Evolutionary conservation across 2,888 invertebrate genomes (phyloP), one percentile per base, ranked within the genome.

Genomic region (Zaprionus bogoriensis): DNA sequence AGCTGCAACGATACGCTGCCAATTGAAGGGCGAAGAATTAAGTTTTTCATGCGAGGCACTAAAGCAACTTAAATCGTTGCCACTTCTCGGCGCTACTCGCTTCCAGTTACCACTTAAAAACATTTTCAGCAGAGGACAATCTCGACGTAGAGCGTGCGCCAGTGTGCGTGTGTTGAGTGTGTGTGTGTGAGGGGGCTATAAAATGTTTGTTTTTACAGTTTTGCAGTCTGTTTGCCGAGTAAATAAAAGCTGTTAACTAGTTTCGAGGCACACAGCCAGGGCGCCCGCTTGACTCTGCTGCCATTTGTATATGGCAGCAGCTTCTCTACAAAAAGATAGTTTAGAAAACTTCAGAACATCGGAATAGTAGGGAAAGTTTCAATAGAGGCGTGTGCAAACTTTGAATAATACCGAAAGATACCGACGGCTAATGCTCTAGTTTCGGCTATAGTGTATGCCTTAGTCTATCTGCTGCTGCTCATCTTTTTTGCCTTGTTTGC

Each of bases 181-280:
- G 36, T 38, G 30, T 27, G 17, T 22, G 60, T 5, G 4, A 27
- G 44, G 19, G 39, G 53, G 71, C 66, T 67, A 67, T 74, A 58
- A 63, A 71, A 66, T 72, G 71, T 71, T 74, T 75, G 62, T 71
- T 66, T 70, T 51, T 47, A 57, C 71, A 75, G 62, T 65, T 61
- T 67, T 70, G 63, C 61, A 66, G 55, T 62, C 54, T 75, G 70
- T 74, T 74, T 82, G 67, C 69, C 76, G 73, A 77, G 77, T 74
- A 82, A 80, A 83, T 74, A 77, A 77, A 78, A 72, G 74, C 77
- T 74, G 76, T 79, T 83, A 78, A 83, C 80, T 80, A 78, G 77
- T 74, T 78, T 74, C 61, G 50, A 45, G 58, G 47, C 30, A 28
- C 41, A n/a, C 30, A 32, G 32, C 12, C 20, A 23, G 19, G 10